Base-by-base conservation (phyloP, 2,113 vertebrate species). In the Bambusicola thoracicus region DNA sequence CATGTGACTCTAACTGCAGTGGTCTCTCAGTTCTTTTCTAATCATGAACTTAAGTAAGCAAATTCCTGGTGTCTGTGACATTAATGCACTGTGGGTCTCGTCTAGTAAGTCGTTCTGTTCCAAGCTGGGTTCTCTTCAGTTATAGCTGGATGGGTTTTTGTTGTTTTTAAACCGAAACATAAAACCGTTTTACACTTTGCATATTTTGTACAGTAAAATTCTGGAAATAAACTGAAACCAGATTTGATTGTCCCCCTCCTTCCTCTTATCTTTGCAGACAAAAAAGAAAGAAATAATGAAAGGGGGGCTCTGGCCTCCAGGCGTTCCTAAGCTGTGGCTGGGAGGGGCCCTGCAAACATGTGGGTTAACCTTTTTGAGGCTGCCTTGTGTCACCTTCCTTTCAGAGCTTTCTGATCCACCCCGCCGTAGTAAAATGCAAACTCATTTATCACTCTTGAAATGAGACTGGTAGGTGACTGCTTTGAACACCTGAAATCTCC, bases 151-250 rank as follows among this genome's bases (percentile, higher is more conserved):
- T 93, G 95, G 94, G 95, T 87, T 94, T 95, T 89, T 67, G 68
- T 93, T 90, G 89, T 94, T 95, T 95, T 87, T 90, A 79, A 95
- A 96, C 94, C 91, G 85, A 96, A 94, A 92, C 90, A 75, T 95
- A 80, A 97, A 94, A 95, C 94, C 3, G 67, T 97, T 97, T 97
- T 96, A 96, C 90, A 94, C 84, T 90, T 96, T 92, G 93, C 91
- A 89, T 97, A 96, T 97, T 98, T 97, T 97, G 96, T 97, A 96
- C 96, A 96, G 88, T 96, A 97, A 97, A 96, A 84, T 89, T 96
- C 95, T 96, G 95, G 95, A 97, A 98, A 98, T 97, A 97, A 98
- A 97, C 74, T 67, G 90, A 97, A 96, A 96, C 85, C 75, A 87
- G 85, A 85, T 96, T 91, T 2, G 16, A 69, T 91, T 91, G 87